A percentile compares a stretch with the other conserved stretches of the same genome.
These are phyloP conservation scores for Myxocyprinus asiaticus DNA, from an alignment of 2,113 vertebrate genomes.

Conservation along the genomic window DNA sequence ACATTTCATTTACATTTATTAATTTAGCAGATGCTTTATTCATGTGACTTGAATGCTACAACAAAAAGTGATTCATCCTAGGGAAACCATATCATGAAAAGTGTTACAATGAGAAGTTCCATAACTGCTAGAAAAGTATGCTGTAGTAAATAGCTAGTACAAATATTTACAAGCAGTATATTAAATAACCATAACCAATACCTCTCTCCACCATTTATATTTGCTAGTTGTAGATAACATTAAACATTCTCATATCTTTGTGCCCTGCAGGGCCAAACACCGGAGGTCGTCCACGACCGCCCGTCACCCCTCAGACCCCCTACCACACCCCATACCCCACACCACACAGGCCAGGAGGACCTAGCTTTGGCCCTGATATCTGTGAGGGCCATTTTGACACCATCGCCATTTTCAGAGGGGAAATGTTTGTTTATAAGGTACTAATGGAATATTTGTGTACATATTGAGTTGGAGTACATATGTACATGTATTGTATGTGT, in stretches of 20 bases:
- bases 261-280: slow-evolving; percentile 65
- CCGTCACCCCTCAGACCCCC: slow-evolving; percentile 64
- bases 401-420: slow-evolving; percentile 83
- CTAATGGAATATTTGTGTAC: background rate
- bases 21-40: no score
- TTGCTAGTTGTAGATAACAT: background rate
- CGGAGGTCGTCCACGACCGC: slow-evolving; percentile 59
- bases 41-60: no score
- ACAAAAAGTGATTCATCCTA: no score
- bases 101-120: no score
- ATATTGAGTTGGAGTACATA: background rate
- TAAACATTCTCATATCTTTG: background rate
- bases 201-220: background rate
- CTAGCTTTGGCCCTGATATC: slow-evolving; percentile 80
- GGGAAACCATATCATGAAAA: no score
- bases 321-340: slow-evolving; percentile 60
- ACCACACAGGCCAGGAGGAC: slow-evolving; percentile 69
- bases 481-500: background rate
- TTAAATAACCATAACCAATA: background rate
- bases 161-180: no score
- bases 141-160: no score
- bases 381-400: slow-evolving; percentile 91
- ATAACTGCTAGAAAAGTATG: no score
- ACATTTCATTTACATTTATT: no score
- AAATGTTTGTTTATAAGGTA: slow-evolving; percentile 95